Evolutionary conservation across 2,888 invertebrate species (phyloP).

Genomic region (Tetragnatha montana): DNA sequence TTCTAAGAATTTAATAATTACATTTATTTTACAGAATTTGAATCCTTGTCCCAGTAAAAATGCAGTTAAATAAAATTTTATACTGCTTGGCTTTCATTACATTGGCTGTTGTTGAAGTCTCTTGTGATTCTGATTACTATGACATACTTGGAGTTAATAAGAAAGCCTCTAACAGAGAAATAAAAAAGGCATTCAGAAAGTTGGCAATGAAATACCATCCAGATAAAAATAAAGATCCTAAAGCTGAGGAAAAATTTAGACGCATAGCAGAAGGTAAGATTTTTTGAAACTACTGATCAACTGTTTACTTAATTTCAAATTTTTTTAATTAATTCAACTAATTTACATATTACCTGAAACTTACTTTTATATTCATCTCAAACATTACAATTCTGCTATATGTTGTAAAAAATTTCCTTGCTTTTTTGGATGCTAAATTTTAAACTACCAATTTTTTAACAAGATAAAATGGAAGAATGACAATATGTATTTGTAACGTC

Average conservation of each 20-base stretch:
- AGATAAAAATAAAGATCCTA: constrained; percentile 78
- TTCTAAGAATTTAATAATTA: not conserved
- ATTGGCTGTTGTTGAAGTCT: constrained; percentile 15
- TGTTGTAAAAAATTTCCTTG: too few species aligned
- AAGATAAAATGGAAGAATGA: too few species aligned
- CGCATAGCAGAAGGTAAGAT: constrained; percentile 78
- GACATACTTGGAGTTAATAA: constrained; percentile 77
- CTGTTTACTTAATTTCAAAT: too few species aligned
- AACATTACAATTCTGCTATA: too few species aligned
- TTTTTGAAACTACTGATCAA: not conserved
- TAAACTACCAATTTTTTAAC: too few species aligned
- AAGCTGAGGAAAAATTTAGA: constrained; percentile 78
- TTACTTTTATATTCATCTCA: too few species aligned
- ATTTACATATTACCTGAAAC: too few species aligned
- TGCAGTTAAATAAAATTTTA: constrained; percentile 21
- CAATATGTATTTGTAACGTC: too few species aligned
- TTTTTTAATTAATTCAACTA: too few species aligned
- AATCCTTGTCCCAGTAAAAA: not conserved
- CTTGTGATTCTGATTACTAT: constrained; percentile 77
- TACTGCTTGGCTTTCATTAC: constrained; percentile 16
- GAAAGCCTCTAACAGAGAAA: constrained; percentile 77
- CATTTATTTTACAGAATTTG: too few species aligned
- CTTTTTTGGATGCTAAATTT: too few species aligned
- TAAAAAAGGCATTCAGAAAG: constrained; percentile 79
- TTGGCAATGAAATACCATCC: constrained; percentile 79